These are phyloP conservation scores for Calidris pugnax DNA, from an alignment of 2,113 vertebrate genomes.

Conservation along the genomic window DNA sequence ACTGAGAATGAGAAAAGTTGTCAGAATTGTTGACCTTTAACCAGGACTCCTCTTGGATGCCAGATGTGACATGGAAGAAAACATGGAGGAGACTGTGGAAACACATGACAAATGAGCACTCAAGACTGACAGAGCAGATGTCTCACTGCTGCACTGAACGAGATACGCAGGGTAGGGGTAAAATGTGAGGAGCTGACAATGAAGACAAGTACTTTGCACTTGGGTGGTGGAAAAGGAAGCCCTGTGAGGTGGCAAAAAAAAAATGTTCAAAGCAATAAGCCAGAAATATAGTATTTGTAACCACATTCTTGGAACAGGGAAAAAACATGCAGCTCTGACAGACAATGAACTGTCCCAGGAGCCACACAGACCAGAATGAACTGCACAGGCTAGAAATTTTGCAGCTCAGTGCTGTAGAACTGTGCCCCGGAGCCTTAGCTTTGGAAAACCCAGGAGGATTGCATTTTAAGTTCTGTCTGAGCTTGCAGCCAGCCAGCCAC, in stretches of 20 bases:
- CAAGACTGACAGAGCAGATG: neutral
- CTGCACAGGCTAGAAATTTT: neutral
- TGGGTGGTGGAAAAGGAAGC: neutral
- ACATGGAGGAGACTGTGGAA: neutral
- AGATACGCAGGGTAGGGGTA: neutral
- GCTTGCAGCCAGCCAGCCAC: neutral
- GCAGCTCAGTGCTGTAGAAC: neutral
- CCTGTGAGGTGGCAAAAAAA: neutral
- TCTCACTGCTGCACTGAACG: neutral
- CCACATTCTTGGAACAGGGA: neutral
- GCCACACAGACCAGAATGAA: neutral
- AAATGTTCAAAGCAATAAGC: neutral
- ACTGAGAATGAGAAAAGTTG: neutral
- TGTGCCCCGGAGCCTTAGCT: neutral
- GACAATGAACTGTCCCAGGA: conserved; percentile 14
- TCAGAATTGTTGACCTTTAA: neutral
- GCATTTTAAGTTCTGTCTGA: neutral
- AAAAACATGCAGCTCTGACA: neutral
- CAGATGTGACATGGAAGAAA: neutral
- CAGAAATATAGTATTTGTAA: conserved; percentile 12
- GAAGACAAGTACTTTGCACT: neutral
- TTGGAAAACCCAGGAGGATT: neutral
- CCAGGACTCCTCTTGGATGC: neutral
- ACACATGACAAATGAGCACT: neutral
- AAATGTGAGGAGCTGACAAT: neutral